A percentile compares a stretch with the other conserved stretches of the same genome.
These are phyloP conservation scores for Coleophora flavipennella DNA, from an alignment of 2,888 invertebrate species.

Conservation along the genomic window DNA sequence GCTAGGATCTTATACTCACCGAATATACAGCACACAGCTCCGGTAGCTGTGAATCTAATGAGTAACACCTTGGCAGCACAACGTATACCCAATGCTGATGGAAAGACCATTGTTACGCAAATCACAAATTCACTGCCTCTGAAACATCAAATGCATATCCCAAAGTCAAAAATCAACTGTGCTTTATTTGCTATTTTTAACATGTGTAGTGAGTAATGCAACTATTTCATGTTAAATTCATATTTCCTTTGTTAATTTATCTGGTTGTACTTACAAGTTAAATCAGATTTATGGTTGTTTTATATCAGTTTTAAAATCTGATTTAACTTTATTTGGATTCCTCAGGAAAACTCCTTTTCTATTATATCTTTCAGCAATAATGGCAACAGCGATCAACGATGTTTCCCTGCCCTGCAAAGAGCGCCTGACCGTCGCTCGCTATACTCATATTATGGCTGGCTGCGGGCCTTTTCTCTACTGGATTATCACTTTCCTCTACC, in stretches of 20 bases:
- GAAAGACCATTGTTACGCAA: not conserved
- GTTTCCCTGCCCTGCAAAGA: constrained; percentile 74
- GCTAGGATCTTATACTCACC: constrained; percentile 26
- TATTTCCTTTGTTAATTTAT: no score
- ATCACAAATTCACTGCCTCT: constrained; percentile 1
- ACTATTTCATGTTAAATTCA: no score
- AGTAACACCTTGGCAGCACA: not conserved
- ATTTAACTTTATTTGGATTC: no score
- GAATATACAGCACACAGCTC: not conserved
- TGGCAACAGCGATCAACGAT: constrained; percentile 60
- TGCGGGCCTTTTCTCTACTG: constrained; percentile 72
- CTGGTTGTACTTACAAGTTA: no score
- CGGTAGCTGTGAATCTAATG: constrained; percentile 1
- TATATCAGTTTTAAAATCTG: no score
- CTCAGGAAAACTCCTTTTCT: no score
- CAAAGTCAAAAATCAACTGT: constrained; percentile 14
- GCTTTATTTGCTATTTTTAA: constrained; percentile 15
- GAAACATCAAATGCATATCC: constrained; percentile 1
- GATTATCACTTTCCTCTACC: constrained; percentile 68
- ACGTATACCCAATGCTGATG: not conserved
- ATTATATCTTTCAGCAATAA: constrained; percentile 15
- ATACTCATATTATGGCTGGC: constrained; percentile 75
- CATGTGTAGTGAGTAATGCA: constrained; percentile 14
- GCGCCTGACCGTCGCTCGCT: constrained; percentile 69
- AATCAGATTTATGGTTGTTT: no score